These are phyloP conservation scores for Archegozetes longisetosus DNA, from an alignment of 1,140 invertebrate species.

Conservation along the genomic window DNA sequence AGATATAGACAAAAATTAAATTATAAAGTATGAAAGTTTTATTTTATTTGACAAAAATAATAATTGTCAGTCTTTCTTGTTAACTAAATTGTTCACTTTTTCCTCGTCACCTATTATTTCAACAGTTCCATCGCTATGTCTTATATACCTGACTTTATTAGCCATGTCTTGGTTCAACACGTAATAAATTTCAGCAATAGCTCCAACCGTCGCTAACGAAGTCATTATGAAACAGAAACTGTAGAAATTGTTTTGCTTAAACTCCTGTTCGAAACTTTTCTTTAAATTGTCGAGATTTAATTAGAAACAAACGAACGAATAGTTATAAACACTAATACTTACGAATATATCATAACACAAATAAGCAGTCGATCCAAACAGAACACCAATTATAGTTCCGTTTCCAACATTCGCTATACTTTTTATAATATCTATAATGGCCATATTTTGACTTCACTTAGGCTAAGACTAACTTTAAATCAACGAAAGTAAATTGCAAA, in stretches of 20 bases:
- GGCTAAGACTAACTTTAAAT: too few species aligned
- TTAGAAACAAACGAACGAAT: too few species aligned
- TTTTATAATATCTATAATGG: neutral
- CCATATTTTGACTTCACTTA: neutral
- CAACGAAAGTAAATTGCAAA: too few species aligned
- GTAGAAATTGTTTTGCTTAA: neutral
- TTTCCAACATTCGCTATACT: neutral
- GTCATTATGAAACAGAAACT: neutral
- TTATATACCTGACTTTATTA: neutral
- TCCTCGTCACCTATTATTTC: neutral
- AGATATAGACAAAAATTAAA: neutral
- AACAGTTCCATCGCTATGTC: neutral
- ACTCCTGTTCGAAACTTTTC: neutral
- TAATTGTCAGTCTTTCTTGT: neutral
- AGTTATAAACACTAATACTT: neutral
- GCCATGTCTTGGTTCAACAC: neutral
- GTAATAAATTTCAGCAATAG: neutral
- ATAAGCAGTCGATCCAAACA: neutral
- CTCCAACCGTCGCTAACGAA: neutral
- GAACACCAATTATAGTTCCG: neutral
- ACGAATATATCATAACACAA: neutral
- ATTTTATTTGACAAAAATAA: neutral
- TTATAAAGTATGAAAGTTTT: too few species aligned
- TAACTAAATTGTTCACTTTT: neutral
- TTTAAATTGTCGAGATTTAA: neutral